Conservation (phyloP, 2,888 invertebrate genomes). For the Polymixis lichenea region DNA sequence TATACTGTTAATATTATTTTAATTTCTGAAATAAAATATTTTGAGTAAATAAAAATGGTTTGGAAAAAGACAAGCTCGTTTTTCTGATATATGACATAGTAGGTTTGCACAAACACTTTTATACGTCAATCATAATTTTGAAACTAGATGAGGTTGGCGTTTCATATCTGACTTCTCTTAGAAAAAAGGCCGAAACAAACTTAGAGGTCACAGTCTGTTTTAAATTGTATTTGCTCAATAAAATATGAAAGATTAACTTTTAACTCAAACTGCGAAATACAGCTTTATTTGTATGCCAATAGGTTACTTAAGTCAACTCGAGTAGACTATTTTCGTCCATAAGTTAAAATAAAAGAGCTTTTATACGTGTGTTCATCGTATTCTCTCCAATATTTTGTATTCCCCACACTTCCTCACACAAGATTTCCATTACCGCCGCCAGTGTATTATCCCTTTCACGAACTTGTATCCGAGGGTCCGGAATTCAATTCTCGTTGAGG, state of each 20-base stretch:
- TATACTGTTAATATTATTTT: too few relatives aligned
- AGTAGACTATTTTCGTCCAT: constrained; percentile 2
- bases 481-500: constrained; percentile 50
- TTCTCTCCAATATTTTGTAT: constrained; percentile 44
- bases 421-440: constrained; percentile 55
- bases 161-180: too few relatives aligned
- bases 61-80: not conserved
- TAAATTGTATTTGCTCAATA: not conserved
- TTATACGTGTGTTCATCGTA: constrained; percentile 28
- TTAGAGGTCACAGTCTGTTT: too few relatives aligned
- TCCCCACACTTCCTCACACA: constrained; percentile 40
- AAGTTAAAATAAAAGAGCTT: constrained; percentile 36
- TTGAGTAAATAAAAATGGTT: not conserved
- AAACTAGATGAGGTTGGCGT: too few relatives aligned
- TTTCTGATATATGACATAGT: too few relatives aligned
- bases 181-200: too few relatives aligned
- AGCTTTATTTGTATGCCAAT: not conserved
- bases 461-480: constrained; percentile 38
- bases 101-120: too few relatives aligned
- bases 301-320: too few relatives aligned
- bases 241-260: not conserved
- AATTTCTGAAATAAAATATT: not conserved
- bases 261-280: not conserved
- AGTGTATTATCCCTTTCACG: constrained; percentile 56
- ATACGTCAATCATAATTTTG: too few relatives aligned